Evolutionary conservation across 92 coral and sea anemone species (phyloP).

Genomic region (Metridium senile): DNA sequence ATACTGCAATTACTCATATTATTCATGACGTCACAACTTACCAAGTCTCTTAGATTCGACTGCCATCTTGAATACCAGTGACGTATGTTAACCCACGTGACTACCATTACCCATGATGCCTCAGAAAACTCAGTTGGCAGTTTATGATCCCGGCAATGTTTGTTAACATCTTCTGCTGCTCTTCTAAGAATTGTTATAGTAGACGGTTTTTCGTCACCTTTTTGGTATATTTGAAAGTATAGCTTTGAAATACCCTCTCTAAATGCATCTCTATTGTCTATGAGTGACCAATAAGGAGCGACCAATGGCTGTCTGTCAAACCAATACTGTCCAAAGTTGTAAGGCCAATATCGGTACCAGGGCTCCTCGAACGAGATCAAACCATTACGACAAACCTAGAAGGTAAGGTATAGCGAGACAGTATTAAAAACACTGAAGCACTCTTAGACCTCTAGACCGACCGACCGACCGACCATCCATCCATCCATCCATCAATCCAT

Average conservation of each 20-base stretch:
- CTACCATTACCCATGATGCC: slow-evolving; percentile 51
- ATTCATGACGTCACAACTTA: neutral
- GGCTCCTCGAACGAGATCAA: slow-evolving; percentile 21
- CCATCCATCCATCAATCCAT: too few relatives aligned
- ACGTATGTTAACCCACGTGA: slow-evolving; percentile 54
- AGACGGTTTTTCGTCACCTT: slow-evolving; percentile 3
- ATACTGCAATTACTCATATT: neutral
- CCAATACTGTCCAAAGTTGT: slow-evolving; percentile 54
- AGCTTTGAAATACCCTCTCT: slow-evolving; percentile 31
- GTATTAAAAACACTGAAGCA: too few relatives aligned
- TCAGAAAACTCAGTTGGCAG: slow-evolving; percentile 29
- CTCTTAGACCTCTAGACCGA: too few relatives aligned
- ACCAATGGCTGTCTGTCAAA: slow-evolving; percentile 25
- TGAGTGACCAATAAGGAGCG: slow-evolving; percentile 55
- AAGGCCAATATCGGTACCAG: slow-evolving; percentile 35
- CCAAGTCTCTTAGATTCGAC: neutral
- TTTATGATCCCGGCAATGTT: neutral
- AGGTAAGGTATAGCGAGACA: too few relatives aligned
- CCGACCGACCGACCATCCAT: too few relatives aligned
- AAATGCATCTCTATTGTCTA: slow-evolving; percentile 11
- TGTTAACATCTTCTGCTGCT: slow-evolving; percentile 34
- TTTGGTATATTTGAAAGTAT: slow-evolving; percentile 34
- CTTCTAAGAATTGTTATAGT: slow-evolving; percentile 1
- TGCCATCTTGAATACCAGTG: slow-evolving; percentile 15
- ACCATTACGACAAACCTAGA: slow-evolving; percentile 30